Percentiles rank a stretch among this genome's conserved stretches.
Conservation (phyloP, 2,888 invertebrate species). For the Lycophotia porphyrea region DNA sequence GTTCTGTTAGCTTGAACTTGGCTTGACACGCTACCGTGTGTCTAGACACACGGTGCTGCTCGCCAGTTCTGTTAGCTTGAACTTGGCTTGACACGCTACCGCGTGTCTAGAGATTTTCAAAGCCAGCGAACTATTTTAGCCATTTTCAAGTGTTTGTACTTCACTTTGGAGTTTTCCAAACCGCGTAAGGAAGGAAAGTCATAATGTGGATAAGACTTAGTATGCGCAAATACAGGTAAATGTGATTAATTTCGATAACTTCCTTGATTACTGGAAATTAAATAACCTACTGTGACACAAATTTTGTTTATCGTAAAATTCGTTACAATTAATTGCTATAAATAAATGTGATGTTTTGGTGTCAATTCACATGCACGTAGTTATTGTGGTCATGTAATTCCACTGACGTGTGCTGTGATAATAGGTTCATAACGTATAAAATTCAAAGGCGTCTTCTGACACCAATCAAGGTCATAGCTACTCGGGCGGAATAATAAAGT, state of each 20-base stretch:
- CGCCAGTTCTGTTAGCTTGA: no score
- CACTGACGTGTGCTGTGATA: constrained; percentile 67
- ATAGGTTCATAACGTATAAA: constrained; percentile 66
- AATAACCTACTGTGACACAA: neutral
- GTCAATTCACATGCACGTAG: constrained; percentile 19
- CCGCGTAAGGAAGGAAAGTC: constrained; percentile 9
- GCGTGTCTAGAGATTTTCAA: no score
- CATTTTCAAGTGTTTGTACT: neutral
- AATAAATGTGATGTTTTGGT: constrained; percentile 64
- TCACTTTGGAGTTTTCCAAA: neutral
- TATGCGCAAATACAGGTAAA: constrained; percentile 1
- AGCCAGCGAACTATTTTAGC: neutral
- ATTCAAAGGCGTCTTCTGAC: constrained; percentile 64
- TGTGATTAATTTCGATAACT: constrained; percentile 15
- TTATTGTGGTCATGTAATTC: constrained; percentile 66
- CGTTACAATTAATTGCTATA: constrained; percentile 49
- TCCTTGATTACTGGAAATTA: constrained; percentile 14
- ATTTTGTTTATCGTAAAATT: constrained; percentile 12
- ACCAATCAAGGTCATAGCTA: constrained; percentile 74
- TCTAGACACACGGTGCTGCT: no score
- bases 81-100: no score
- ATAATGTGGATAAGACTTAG: constrained; percentile 23
- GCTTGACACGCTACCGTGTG: no score
- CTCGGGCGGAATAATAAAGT: constrained; percentile 68
- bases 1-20: no score